Conservation (phyloP, 2,888 invertebrate genomes). For the Drosophila mercatorum region DNA sequence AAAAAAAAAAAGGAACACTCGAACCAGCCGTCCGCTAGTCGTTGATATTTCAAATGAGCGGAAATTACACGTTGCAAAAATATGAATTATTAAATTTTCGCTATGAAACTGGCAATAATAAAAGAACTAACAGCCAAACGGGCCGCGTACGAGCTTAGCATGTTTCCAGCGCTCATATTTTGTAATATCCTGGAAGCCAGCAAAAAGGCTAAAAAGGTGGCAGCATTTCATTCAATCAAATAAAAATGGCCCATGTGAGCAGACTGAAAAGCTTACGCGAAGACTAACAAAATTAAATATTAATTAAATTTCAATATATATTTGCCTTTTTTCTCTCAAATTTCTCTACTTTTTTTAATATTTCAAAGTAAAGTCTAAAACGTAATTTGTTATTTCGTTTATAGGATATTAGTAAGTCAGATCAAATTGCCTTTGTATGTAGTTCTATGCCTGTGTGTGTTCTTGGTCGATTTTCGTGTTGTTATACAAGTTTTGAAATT, state of each 20-base stretch:
- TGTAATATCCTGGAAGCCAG: not conserved
- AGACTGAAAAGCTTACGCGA: not conserved
- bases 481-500: slow-evolving; percentile 15
- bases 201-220: not conserved
- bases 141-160: slow-evolving; percentile 9
- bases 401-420: not conserved
- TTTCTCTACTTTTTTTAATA: not conserved
- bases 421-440: too few relatives aligned
- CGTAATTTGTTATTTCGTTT: too few relatives aligned
- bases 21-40: slow-evolving; percentile 18
- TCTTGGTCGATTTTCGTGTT: not conserved
- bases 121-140: slow-evolving; percentile 21
- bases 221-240: not conserved
- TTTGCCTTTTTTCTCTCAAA: not conserved
- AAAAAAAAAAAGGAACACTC: slow-evolving; percentile 4
- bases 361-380: too few relatives aligned
- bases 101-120: slow-evolving; percentile 57
- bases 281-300: not conserved
- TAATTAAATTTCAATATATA: not conserved
- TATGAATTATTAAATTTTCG: slow-evolving; percentile 61
- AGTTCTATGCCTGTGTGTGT: not conserved
- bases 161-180: not conserved
- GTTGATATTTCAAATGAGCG: slow-evolving; percentile 64
- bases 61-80: slow-evolving; percentile 66
- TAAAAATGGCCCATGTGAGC: not conserved